Evolutionary conservation across 2,888 invertebrate genomes (phyloP), one percentile per base, ranked within the genome.

Genomic region (Yponomeuta cagnagella): DNA sequence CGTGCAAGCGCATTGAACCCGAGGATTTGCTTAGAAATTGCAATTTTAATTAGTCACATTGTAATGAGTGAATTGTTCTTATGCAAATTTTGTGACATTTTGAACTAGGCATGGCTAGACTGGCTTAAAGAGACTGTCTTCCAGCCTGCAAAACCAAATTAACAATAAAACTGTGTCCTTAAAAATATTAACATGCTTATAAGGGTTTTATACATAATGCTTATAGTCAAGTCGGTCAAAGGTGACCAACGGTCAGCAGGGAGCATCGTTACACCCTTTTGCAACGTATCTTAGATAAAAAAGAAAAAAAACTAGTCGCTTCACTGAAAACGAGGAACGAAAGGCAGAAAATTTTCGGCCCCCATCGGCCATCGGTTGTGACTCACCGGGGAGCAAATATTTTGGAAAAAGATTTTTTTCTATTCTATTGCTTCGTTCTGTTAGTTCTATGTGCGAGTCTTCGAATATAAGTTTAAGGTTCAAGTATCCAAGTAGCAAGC

Each of bases 171-270:
- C 23, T 23, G 23, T 23, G 23, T 23, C 23, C 23, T 23, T 23
- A 23, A 23, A 23, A 23, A 23, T 23, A 23, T 23, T 23, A 23
- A 23, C 23, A 23, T 23, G 23, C 23, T 23, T 23, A 15, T 58
- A 58, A 15, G 52, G 15, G 52, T 58, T 15, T 43, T 43, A 8
- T 58, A 58, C 31, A n/a, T 30, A 30, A 65, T 65, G 3, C 31
- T 23, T 2, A 23, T 23, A 10, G 23, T 23, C 65, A 2, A 65
- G n/a, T 65, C 31, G 65, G 90, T 91, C 90, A 90, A 82, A 89
- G 90, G 90, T 90, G 88, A 86, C 81, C 84, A 91, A 91, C 90
- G 87, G 85, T 77, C 78, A 74, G 76, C 72, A 73, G 30, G 37
- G n/a, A 12, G 31, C 52, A 58, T 74, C 74, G 71, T 73, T 80